Evolutionary conservation across 1,140 invertebrate species (phyloP).

Genomic region (Bombus sylvicola): DNA sequence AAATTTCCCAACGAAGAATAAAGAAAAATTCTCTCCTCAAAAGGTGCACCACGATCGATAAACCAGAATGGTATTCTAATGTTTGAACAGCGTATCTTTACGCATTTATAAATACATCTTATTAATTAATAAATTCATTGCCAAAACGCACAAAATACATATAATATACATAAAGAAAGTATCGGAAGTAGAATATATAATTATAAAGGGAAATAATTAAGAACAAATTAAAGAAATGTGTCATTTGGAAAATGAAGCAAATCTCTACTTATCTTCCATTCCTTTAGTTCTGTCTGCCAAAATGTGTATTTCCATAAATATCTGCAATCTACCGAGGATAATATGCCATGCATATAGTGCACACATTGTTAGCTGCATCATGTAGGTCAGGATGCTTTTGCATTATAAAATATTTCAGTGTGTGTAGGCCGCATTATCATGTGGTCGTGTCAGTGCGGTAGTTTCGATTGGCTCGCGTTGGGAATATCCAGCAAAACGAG

Average conservation of each 20-base stretch:
- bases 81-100: background rate
- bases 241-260: too few species aligned
- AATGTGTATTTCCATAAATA: background rate
- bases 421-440: background rate
- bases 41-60: background rate
- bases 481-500: background rate
- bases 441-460: constrained; percentile 13
- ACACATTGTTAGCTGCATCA: background rate
- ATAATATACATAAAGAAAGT: too few species aligned
- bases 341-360: background rate
- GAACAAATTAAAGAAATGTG: too few species aligned
- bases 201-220: too few species aligned
- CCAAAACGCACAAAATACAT: too few species aligned
- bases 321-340: background rate
- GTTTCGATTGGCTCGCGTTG: background rate
- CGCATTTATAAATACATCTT: too few species aligned
- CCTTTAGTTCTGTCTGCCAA: background rate
- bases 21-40: background rate
- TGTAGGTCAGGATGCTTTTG: background rate
- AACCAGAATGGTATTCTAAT: background rate
- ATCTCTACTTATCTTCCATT: too few species aligned
- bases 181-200: too few species aligned
- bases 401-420: background rate
- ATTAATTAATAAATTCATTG: too few species aligned
- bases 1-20: background rate